Evolutionary conservation across 1,140 invertebrate species (phyloP).

Genomic region (silkworm (Bombyx mori)): ASM3026992v2 NC_085126.1:12454501-12455000

Average conservation of each 20-base stretch:
- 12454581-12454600: too few relatives aligned
- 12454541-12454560: too few relatives aligned
- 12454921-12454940: slow-evolving; percentile 39
- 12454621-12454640: background rate
- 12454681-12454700: too few relatives aligned
- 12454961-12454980: slow-evolving; percentile 11
- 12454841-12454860: slow-evolving; percentile 72
- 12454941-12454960: slow-evolving; percentile 27
- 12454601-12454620: background rate
- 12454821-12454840: slow-evolving; percentile 74
- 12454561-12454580: too few relatives aligned
- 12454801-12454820: slow-evolving; percentile 33
- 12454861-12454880: slow-evolving; percentile 70
- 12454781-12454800: slow-evolving; percentile 31
- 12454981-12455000: background rate
- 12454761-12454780: background rate
- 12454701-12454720: background rate
- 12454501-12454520: too few relatives aligned
- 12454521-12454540: too few relatives aligned
- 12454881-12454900: slow-evolving; percentile 70
- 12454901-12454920: slow-evolving; percentile 19
- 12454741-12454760: background rate
- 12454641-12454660: too few relatives aligned
- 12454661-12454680: too few relatives aligned
- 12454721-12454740: background rate